Evolutionary conservation across 37 sponge, comb jelly and placozoan species (phyloP).

Genomic region (Spongilla lacustris): DNA sequence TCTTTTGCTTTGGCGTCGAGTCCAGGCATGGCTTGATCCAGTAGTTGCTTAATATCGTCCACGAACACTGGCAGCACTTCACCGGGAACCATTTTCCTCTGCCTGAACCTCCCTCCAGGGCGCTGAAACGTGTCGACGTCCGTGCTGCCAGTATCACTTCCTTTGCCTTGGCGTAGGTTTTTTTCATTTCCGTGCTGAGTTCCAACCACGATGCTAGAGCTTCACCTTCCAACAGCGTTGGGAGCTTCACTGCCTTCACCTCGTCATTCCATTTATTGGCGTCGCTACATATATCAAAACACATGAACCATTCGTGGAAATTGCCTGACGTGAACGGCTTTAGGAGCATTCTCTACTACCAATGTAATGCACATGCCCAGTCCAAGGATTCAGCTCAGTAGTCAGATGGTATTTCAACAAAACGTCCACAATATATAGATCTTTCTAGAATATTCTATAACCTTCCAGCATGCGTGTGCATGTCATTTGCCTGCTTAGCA

Average conservation of each 20-base stretch:
- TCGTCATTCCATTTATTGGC: conserved; percentile 9
- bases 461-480: too few relatives aligned
- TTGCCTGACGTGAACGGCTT: conserved; percentile 29
- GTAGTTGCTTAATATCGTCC: conserved; percentile 30
- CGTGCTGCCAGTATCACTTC: not conserved
- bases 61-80: conserved; percentile 47
- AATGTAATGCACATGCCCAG: conserved; percentile 19
- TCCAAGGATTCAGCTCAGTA: too few relatives aligned
- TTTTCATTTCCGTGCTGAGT: conserved; percentile 8
- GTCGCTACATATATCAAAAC: not conserved
- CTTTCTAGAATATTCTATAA: too few relatives aligned
- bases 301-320: conserved; percentile 2
- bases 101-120: conserved; percentile 48
- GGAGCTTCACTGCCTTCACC: not conserved
- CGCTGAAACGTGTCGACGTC: conserved; percentile 5
- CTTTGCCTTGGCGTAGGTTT: conserved; percentile 6
- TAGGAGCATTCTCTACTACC: conserved; percentile 49
- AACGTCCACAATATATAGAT: too few relatives aligned
- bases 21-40: conserved; percentile 67
- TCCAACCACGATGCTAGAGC: conserved; percentile 23
- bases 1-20: conserved; percentile 14
- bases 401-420: too few relatives aligned
- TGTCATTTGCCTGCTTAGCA: too few relatives aligned
- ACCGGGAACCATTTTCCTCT: conserved; percentile 17
- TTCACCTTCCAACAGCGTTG: not conserved